Conservation (phyloP, 2,888 invertebrate genomes). For the Cistogaster globosa region DNA sequence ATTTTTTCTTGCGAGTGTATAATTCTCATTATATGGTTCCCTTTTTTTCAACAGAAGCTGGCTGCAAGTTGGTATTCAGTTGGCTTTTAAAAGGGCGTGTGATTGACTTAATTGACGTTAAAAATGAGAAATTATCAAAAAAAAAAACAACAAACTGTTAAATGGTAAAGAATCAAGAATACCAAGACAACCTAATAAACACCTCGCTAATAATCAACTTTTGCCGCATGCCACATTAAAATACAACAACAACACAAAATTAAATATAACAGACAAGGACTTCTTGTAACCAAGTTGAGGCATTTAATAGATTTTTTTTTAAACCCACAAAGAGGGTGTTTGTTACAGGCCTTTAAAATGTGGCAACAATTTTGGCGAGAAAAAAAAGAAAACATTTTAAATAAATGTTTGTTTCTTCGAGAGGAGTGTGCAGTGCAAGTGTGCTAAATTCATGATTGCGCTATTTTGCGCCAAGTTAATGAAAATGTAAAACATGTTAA, state of each 20-base stretch:
- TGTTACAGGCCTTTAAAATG: conserved; percentile 35
- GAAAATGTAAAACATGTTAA: conserved; percentile 69
- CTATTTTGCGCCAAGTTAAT: conserved; percentile 61
- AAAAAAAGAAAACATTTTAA: conserved; percentile 20
- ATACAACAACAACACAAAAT: conserved; percentile 4
- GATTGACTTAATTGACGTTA: conserved; percentile 83
- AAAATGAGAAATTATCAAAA: conserved; percentile 82
- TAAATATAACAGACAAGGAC: conserved; percentile 34
- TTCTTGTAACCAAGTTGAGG: conserved; percentile 41
- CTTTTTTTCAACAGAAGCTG: conserved; percentile 50
- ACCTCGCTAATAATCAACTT: conserved; percentile 62
- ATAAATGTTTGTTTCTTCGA: conserved; percentile 25
- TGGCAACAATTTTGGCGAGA: conserved; percentile 29
- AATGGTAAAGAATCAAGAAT: conserved; percentile 54
- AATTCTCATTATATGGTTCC: conserved; percentile 44
- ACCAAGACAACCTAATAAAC: conserved; percentile 72
- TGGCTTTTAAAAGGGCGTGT: conserved; percentile 81
- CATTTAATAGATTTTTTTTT: conserved; percentile 27
- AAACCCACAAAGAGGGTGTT: conserved; percentile 50
- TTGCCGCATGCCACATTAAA: conserved; percentile 46
- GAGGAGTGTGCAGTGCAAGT: conserved; percentile 45
- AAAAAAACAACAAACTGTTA: conserved; percentile 67
- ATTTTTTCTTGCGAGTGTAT: conserved; percentile 27
- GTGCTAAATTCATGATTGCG: conserved; percentile 48
- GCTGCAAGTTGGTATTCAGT: conserved; percentile 30